Conservation (phyloP, 2,888 invertebrate species). For the Hymenopus coronatus region DNA sequence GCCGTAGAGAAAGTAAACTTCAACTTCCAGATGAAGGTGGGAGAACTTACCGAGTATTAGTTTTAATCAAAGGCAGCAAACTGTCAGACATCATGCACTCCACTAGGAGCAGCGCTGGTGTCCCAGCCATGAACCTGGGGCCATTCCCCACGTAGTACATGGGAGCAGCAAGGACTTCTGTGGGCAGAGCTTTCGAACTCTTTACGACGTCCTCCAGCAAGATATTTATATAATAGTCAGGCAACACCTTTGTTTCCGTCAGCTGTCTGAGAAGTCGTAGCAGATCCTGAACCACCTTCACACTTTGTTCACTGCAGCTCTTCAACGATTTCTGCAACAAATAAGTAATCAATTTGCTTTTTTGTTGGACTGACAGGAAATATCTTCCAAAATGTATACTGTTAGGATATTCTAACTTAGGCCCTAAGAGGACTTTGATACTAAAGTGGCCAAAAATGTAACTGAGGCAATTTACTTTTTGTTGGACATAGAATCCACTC, state of each 20-base stretch:
- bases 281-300: conserved; percentile 23
- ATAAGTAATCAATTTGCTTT: too few species aligned
- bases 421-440: too few species aligned
- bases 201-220: conserved; percentile 21
- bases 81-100: conserved; percentile 18
- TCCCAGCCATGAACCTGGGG: conserved; percentile 23
- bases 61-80: not conserved
- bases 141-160: conserved; percentile 21
- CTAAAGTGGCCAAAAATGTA: too few species aligned
- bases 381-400: too few species aligned
- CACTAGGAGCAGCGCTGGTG: conserved; percentile 24
- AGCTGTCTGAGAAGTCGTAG: conserved; percentile 15
- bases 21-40: too few species aligned
- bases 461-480: too few species aligned
- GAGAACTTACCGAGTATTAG: not conserved
- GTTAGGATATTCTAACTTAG: too few species aligned
- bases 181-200: conserved; percentile 14
- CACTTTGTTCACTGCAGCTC: not conserved
- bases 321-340: not conserved
- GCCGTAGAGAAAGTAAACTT: too few species aligned
- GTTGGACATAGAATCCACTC: too few species aligned
- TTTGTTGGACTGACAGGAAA: too few species aligned
- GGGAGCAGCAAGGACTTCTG: conserved; percentile 11
- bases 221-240: not conserved
- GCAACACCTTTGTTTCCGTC: not conserved